Percentiles rank a stretch among this genome's conserved stretches.
Evolutionary conservation across 1,140 invertebrate genomes (phyloP).

Genomic region (Bombus waltoni): DNA sequence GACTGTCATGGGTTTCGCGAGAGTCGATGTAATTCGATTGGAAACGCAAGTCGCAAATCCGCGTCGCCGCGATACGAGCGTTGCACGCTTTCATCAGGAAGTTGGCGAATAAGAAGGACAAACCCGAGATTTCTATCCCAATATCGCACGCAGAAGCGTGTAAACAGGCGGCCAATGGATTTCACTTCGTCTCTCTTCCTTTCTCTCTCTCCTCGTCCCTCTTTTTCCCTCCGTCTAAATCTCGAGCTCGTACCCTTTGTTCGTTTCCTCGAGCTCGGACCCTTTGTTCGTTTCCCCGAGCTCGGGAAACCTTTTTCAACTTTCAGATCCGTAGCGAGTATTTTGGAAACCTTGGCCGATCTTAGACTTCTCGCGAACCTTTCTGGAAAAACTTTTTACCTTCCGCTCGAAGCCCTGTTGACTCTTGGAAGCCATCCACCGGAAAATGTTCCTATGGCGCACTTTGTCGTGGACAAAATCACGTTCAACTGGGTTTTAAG

Average conservation of each 20-base stretch:
- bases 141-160: slow-evolving; percentile 4
- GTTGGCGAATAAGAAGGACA: slow-evolving; percentile 24
- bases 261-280: neutral
- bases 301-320: neutral
- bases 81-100: slow-evolving; percentile 47
- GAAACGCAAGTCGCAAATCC: too few species aligned
- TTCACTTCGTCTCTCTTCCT: neutral
- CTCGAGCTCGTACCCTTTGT: neutral
- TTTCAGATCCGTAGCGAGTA: neutral
- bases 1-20: too few species aligned
- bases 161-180: neutral
- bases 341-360: neutral
- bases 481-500: neutral
- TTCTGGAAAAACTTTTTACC: slow-evolving; percentile 13
- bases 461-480: neutral
- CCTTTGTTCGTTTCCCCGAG: neutral
- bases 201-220: neutral
- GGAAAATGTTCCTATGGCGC: neutral
- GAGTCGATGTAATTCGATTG: too few species aligned
- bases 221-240: too few species aligned
- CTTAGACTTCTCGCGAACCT: neutral
- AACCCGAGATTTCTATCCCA: slow-evolving; percentile 22
- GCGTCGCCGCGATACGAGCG: neutral
- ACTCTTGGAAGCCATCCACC: too few species aligned
- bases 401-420: neutral